Base-by-base conservation (phyloP, 2,113 vertebrate genomes). In the Strix aluco region DNA sequence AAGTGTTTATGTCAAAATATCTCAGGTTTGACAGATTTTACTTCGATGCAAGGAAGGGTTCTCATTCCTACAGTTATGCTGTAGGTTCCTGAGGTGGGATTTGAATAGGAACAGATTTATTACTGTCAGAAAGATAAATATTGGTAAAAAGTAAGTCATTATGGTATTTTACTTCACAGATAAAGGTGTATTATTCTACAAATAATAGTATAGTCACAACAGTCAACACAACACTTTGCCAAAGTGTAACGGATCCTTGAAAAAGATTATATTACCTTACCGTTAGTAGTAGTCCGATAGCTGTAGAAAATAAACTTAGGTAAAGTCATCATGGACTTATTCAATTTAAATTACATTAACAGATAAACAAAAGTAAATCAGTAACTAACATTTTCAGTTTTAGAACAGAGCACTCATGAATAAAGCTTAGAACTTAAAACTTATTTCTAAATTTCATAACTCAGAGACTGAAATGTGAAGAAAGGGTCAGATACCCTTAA, bases 21-120 rank as follows among this genome's bases (percentile, higher is more conserved):
- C 52, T 85, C 70, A 88, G 32, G 44, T 92, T 80, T 89, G 90
- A 92, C 32, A 92, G 57, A 79, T 93, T 93, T 93, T 93, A 18
- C 34, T 90, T 82, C 1, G 0, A 25, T 47, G 18, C 29, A 75
- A 30, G n/a, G 59, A 62, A 92, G 40, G 13, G 10, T 59, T 96
- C 47, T 91, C 42, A 67, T 84, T 87, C 86, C n/a, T 49, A 69
- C 7, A 54, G 49, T 66, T 81, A 73, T 38, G 23, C 9, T 85
- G 44, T 54, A 91, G n/a, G 44, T 8, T 94, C n/a, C 22, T 3
- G 12, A 61, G 52, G 13, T 88, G 52, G 38, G 36, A 88, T 93
- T 79, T 26, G 29, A 82, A 85, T 90, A 13, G 17, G 42, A 91
- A 79, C 18, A 90, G 34, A 85, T 93, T 85, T 90, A 59, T 75